phyloP scores from a whole-genome alignment of 2,113 vertebrate genomes.

The Takifugu flavidus region DNA sequence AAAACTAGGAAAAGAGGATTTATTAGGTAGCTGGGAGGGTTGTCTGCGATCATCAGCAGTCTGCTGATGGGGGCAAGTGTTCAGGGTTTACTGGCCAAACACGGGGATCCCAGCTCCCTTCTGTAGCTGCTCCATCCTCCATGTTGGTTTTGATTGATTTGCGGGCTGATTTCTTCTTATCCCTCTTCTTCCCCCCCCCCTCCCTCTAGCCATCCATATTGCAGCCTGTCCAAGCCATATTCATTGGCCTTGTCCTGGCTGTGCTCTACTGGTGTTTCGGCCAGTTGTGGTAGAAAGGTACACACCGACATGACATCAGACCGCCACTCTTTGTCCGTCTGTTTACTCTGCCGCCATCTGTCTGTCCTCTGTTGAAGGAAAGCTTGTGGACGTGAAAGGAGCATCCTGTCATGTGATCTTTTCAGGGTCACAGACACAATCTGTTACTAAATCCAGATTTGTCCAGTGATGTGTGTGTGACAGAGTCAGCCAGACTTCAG shows the following conservation, averaged over 20 bases:
- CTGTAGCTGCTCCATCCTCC: conserved; percentile 58
- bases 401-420: conserved; percentile 4
- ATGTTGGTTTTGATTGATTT: conserved; percentile 69
- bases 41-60: no score
- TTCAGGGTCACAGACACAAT: conserved; percentile 34
- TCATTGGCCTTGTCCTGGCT: conserved; percentile 99
- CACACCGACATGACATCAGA: conserved; percentile 77
- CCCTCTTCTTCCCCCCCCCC: conserved; percentile 84
- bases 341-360: conserved; percentile 12
- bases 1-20: neutral
- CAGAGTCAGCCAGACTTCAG: no score
- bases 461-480: no score
- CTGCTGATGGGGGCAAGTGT: no score
- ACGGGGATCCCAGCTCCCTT: neutral
- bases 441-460: neutral
- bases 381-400: conserved; percentile 16
- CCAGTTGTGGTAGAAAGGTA: conserved; percentile 99
- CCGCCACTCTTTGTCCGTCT: conserved; percentile 35
- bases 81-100: no score
- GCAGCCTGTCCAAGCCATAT: conserved; percentile 99
- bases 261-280: conserved; percentile 99
- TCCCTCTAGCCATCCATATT: conserved; percentile 98
- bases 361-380: conserved; percentile 19
- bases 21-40: neutral
- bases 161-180: conserved; percentile 63